Conservation (phyloP, 2,113 vertebrate species). For the Neofelis nebulosa region DNA sequence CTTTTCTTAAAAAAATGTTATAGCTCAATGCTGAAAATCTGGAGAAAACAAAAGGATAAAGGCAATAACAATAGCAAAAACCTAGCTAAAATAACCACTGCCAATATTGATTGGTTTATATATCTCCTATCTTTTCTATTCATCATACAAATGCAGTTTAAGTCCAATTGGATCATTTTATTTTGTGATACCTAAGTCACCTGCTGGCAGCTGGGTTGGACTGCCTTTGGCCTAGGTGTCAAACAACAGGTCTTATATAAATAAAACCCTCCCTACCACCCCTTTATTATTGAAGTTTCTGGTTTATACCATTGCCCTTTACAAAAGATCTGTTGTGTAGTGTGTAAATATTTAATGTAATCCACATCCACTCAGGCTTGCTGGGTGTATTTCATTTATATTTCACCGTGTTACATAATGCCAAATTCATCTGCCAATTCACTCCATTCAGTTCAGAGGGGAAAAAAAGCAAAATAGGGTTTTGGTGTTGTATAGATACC, state of each 20-base stretch:
- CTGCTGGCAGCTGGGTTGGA: neutral
- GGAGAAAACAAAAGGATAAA: neutral
- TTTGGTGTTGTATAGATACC: neutral
- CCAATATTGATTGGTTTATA: neutral
- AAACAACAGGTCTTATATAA: conserved; percentile 16
- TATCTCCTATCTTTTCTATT: neutral
- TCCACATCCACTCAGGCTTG: conserved; percentile 55
- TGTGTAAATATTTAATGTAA: conserved; percentile 78
- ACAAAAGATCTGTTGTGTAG: conserved; percentile 71
- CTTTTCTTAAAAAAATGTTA: neutral
- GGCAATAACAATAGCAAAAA: neutral
- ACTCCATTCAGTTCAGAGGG: conserved; percentile 23
- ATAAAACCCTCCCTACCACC: neutral
- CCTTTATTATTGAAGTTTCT: conserved; percentile 60
- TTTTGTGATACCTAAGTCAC: neutral
- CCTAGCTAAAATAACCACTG: neutral
- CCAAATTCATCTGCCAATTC: conserved; percentile 45
- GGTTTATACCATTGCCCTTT: conserved; percentile 63
- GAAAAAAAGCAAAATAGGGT: neutral
- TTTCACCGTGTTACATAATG: conserved; percentile 49
- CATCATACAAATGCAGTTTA: neutral
- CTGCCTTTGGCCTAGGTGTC: conserved; percentile 46
- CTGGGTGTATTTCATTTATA: conserved; percentile 72
- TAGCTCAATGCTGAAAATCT: conserved; percentile 6
- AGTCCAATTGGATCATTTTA: neutral